phyloP scores from a whole-genome alignment of 1,140 invertebrate genomes.

The Pseudomyrmex dendroicus region DNA sequence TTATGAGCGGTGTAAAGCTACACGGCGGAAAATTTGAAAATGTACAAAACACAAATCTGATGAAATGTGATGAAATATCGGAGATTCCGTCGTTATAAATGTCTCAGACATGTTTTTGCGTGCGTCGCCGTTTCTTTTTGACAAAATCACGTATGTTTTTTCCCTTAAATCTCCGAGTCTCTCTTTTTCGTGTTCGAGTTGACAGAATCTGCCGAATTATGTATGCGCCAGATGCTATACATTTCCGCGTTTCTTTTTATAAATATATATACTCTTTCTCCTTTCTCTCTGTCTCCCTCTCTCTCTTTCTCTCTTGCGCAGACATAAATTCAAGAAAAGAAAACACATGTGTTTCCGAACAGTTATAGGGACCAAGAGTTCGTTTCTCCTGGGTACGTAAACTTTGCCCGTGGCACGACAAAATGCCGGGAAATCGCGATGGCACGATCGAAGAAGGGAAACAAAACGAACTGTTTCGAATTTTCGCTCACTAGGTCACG shows the following conservation, averaged over 20 bases:
- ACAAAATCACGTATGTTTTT: neutral
- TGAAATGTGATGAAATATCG: conserved; percentile 7
- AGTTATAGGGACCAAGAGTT: conserved; percentile 79
- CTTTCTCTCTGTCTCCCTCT: no score
- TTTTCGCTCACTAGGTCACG: conserved; percentile 34
- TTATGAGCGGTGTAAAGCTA: conserved; percentile 33
- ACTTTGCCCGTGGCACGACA: conserved; percentile 40
- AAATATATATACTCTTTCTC: no score
- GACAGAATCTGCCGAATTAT: neutral
- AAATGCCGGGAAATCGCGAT: conserved; percentile 34
- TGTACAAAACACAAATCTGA: conserved; percentile 5
- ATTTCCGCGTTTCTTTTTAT: conserved; percentile 25
- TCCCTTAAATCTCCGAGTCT: neutral
- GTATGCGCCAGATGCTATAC: neutral
- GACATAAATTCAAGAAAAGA: conserved; percentile 42
- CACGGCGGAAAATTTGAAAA: conserved; percentile 13
- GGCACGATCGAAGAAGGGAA: conserved; percentile 21
- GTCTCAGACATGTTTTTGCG: neutral
- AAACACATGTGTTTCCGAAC: conserved; percentile 59
- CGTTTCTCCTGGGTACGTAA: conserved; percentile 66
- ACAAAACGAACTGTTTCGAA: conserved; percentile 48
- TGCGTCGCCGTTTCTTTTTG: conserved; percentile 26
- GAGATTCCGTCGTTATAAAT: neutral
- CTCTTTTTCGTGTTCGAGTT: neutral
- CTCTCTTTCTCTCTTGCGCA: neutral